A percentile compares a stretch with the other conserved stretches of the same genome.
phyloP scores from a whole-genome alignment of 2,113 vertebrate species.

The Corythoichthys haematopterus region DNA sequence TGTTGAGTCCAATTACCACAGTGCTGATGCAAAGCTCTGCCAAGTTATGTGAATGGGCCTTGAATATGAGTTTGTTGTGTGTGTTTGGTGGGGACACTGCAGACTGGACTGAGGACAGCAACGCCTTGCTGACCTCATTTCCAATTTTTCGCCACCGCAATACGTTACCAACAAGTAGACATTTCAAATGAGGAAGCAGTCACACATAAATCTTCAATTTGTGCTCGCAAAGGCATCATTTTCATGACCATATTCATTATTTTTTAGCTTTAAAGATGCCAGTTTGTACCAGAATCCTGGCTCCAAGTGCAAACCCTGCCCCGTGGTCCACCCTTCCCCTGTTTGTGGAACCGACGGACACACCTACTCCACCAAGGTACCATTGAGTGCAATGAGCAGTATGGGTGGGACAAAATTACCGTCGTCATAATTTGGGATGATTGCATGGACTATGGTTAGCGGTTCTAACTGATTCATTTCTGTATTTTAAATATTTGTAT shows the following conservation, averaged over 20 bases:
- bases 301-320: conserved; percentile 86
- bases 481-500: background rate
- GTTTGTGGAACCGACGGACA: conserved; percentile 93
- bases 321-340: conserved; percentile 77
- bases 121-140: conserved; percentile 61
- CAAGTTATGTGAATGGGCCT: conserved; percentile 64
- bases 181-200: conserved; percentile 48
- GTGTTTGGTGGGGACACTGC: conserved; percentile 43
- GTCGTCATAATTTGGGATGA: background rate
- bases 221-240: background rate
- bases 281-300: conserved; percentile 78
- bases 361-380: conserved; percentile 87
- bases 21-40: conserved; percentile 57
- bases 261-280: conserved; percentile 83
- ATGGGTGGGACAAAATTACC: background rate
- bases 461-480: too few relatives aligned
- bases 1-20: conserved; percentile 59
- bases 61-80: conserved; percentile 39
- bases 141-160: conserved; percentile 42
- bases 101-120: conserved; percentile 49
- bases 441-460: background rate
- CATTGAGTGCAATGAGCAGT: background rate
- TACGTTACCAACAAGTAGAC: conserved; percentile 34
- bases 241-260: background rate
- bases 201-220: conserved; percentile 49